phyloP scores from a whole-genome alignment of 37 sponge, comb jelly and placozoan genomes.

The Agelas oroides region DNA sequence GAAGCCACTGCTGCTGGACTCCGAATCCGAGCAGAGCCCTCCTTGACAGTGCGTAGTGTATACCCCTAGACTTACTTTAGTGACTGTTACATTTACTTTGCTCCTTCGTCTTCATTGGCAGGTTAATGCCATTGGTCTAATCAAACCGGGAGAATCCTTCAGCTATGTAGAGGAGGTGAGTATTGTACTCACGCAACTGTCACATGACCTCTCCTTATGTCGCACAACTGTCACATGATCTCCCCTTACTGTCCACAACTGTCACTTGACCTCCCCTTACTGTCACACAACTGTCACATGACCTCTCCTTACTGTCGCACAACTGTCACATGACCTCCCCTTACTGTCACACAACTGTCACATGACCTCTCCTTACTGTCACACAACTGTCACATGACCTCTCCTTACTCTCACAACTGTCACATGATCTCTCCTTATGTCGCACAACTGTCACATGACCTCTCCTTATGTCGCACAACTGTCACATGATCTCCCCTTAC shows the following conservation, averaged over 20 bases:
- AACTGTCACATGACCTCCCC: too few relatives aligned
- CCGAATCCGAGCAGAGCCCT: constrained; percentile 67
- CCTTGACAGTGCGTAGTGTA: constrained; percentile 38
- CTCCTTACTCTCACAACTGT: too few relatives aligned
- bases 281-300: neutral
- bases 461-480: too few relatives aligned
- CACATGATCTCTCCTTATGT: too few relatives aligned
- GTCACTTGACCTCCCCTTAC: too few relatives aligned
- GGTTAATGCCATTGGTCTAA: constrained; percentile 62
- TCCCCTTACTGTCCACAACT: too few relatives aligned
- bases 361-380: too few relatives aligned
- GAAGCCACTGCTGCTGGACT: constrained; percentile 50
- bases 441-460: too few relatives aligned
- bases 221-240: neutral
- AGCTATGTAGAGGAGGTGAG: constrained; percentile 74
- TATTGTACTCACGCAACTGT: neutral
- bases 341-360: too few relatives aligned
- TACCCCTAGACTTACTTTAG: neutral
- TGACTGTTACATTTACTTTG: neutral
- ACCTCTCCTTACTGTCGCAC: too few relatives aligned
- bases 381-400: too few relatives aligned
- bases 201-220: neutral
- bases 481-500: too few relatives aligned
- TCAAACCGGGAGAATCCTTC: constrained; percentile 71
- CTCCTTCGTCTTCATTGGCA: neutral